Conservation (phyloP, 2,113 vertebrate species). For the Oryzias javanicus region DNA sequence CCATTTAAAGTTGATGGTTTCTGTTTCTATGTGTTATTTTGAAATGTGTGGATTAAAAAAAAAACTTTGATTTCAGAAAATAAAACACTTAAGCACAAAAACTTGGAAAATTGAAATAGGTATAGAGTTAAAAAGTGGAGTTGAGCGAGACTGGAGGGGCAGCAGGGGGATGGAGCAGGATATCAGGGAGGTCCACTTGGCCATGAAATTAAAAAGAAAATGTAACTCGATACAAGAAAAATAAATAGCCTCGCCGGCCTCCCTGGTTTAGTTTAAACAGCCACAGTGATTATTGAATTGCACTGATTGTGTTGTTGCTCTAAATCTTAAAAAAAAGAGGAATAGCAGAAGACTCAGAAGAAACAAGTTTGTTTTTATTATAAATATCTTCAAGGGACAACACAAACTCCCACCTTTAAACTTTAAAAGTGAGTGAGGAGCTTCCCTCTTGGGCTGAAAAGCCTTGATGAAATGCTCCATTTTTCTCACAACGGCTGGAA, state of each 20-base stretch:
- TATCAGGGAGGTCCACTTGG: conserved; percentile 64
- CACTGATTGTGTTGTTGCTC: conserved; percentile 65
- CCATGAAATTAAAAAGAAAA: conserved; percentile 70
- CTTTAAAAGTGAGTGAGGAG: too few species aligned
- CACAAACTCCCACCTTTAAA: too few species aligned
- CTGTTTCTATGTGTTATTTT: too few species aligned
- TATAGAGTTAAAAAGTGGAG: neutral
- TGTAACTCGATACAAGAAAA: conserved; percentile 64
- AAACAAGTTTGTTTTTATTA: too few species aligned
- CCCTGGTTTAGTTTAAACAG: conserved; percentile 52
- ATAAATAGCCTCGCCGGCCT: conserved; percentile 56
- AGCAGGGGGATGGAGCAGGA: conserved; percentile 32
- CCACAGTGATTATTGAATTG: conserved; percentile 58
- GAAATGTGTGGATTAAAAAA: too few species aligned
- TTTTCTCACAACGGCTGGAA: neutral
- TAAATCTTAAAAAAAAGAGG: conserved; percentile 15
- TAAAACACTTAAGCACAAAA: too few species aligned
- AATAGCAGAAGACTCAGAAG: conserved; percentile 2
- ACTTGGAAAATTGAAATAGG: neutral
- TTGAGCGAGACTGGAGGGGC: neutral
- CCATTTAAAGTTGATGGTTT: too few species aligned
- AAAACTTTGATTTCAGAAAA: too few species aligned
- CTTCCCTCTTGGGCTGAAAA: too few species aligned
- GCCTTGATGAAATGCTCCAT: neutral
- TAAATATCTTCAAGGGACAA: too few species aligned